phyloP scores from a whole-genome alignment of 2,888 invertebrate species.

The Prostheceraeus crozeri region DNA sequence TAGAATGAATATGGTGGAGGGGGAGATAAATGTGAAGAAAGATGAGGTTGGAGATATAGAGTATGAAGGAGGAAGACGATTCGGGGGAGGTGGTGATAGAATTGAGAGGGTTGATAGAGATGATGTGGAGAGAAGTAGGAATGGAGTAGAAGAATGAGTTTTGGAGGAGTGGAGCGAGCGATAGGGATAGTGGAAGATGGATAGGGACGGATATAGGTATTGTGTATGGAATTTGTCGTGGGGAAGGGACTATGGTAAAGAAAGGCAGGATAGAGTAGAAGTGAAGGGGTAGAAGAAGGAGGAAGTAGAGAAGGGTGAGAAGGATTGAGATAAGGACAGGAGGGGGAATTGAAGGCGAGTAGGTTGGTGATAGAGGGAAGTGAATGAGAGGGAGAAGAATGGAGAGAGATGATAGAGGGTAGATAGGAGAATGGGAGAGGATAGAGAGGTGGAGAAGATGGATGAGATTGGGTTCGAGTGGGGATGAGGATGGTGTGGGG shows the following conservation, averaged over 20 bases:
- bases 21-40: neutral
- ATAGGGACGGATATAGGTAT: too few relatives aligned
- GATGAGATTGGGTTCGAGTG: conserved; percentile 9
- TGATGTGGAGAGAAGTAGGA: neutral
- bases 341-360: conserved; percentile 27
- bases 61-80: neutral
- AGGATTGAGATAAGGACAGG: neutral
- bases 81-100: neutral
- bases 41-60: neutral
- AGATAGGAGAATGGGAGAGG: conserved; percentile 22
- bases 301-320: too few relatives aligned
- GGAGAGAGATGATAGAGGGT: conserved; percentile 5
- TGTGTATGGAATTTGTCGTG: too few relatives aligned
- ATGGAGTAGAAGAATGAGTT: too few relatives aligned
- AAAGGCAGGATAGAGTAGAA: too few relatives aligned
- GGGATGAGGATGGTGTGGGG: neutral
- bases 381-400: conserved; percentile 19
- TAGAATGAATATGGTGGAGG: too few relatives aligned
- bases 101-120: neutral
- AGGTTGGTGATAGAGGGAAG: conserved; percentile 18
- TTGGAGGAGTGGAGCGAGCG: too few relatives aligned
- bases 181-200: too few relatives aligned
- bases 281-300: too few relatives aligned
- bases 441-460: conserved; percentile 15
- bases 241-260: too few relatives aligned